phyloP scores from a whole-genome alignment of 2,113 vertebrate genomes.

The Zeus faber region DNA sequence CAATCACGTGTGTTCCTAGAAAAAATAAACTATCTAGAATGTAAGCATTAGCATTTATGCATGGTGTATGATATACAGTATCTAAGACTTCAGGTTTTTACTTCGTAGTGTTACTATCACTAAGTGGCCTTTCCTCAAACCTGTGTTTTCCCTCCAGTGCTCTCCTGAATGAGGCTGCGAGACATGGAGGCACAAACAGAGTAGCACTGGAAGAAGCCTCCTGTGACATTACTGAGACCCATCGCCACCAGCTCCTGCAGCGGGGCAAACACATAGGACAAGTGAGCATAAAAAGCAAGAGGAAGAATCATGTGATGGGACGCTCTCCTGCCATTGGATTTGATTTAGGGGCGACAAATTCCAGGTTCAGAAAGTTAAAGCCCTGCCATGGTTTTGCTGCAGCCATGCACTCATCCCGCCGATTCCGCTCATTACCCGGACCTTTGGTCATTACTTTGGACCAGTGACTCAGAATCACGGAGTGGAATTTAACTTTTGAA shows the following conservation, averaged over 20 bases:
- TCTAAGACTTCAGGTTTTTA: no score
- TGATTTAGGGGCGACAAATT: not conserved
- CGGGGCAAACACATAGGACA: not conserved
- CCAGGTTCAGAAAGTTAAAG: no score
- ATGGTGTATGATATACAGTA: no score
- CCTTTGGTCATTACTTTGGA: no score
- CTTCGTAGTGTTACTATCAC: not conserved
- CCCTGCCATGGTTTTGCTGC: no score
- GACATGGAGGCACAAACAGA: conserved; percentile 95
- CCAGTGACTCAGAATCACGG: no score
- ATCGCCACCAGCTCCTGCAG: conserved; percentile 90
- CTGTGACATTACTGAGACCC: conserved; percentile 85
- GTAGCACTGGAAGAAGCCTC: conserved; percentile 92
- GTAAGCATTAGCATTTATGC: no score
- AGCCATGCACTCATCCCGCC: no score
- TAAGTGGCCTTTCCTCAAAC: conserved; percentile 31
- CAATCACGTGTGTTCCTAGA: no score
- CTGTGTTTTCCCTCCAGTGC: conserved; percentile 91
- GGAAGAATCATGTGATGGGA: not conserved
- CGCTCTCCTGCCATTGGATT: not conserved
- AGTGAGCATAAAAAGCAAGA: not conserved
- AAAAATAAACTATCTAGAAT: no score
- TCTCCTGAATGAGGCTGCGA: conserved; percentile 89
- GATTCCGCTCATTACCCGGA: no score
- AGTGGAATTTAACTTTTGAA: no score